Evolutionary conservation across 2,888 invertebrate species (phyloP).

Genomic region (Polymixis lichenea): DNA sequence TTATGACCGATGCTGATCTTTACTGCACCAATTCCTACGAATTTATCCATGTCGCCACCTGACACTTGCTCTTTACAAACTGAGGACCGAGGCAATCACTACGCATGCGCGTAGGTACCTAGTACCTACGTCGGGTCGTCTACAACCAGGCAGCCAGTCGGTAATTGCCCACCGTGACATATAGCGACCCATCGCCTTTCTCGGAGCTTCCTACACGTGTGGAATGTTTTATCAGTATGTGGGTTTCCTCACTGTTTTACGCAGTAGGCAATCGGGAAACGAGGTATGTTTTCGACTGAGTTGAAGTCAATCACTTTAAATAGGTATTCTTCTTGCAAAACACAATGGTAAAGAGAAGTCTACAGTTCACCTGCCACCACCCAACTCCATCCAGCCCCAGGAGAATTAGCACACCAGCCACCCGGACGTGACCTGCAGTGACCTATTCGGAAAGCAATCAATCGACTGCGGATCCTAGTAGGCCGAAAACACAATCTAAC

Average conservation of each 20-base stretch:
- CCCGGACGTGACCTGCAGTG: too few relatives aligned
- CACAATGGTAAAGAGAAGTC: neutral
- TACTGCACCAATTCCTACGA: conserved; percentile 34
- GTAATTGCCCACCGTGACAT: conserved; percentile 59
- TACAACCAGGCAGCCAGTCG: conserved; percentile 28
- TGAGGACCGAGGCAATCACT: conserved; percentile 29
- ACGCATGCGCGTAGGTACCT: conserved; percentile 16
- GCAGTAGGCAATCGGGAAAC: neutral
- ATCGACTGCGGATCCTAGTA: too few relatives aligned
- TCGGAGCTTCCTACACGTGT: conserved; percentile 43
- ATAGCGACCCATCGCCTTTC: conserved; percentile 59
- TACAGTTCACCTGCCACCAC: too few relatives aligned
- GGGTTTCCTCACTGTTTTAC: conserved; percentile 48
- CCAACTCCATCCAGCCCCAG: too few relatives aligned
- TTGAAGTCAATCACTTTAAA: neutral
- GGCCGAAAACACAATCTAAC: too few relatives aligned
- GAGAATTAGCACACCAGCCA: too few relatives aligned
- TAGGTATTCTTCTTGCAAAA: neutral
- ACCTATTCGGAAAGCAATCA: too few relatives aligned
- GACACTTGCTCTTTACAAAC: conserved; percentile 54
- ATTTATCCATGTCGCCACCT: conserved; percentile 13
- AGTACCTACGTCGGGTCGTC: conserved; percentile 15
- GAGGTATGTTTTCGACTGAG: conserved; percentile 1
- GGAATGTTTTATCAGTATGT: conserved; percentile 50
- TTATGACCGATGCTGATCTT: conserved; percentile 26